Evolutionary conservation across 2,888 invertebrate species (phyloP).

Genomic region (Baccha elongata): DNA sequence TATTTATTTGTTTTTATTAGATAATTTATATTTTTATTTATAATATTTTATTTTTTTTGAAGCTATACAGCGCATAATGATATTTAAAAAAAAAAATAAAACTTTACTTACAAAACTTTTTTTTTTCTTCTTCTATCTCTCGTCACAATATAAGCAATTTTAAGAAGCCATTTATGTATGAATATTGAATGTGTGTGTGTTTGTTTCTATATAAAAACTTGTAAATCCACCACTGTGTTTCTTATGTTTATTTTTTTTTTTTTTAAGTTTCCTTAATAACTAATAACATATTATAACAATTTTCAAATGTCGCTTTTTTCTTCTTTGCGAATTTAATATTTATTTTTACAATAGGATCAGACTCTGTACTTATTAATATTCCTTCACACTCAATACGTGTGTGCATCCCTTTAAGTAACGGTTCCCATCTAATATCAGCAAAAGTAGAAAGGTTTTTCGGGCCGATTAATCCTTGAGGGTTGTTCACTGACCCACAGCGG

Average conservation of each 20-base stretch:
- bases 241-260: conserved; percentile 29
- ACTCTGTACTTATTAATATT: conserved; percentile 67
- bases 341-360: conserved; percentile 78
- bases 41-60: conserved; percentile 71
- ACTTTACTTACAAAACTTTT: conserved; percentile 34
- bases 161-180: conserved; percentile 43
- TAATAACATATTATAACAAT: conserved; percentile 62
- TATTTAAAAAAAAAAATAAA: conserved; percentile 13
- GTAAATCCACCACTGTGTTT: conserved; percentile 30
- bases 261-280: conserved; percentile 46
- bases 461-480: conserved; percentile 38
- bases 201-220: conserved; percentile 46
- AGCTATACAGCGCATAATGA: conserved; percentile 46
- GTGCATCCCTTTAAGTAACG: conserved; percentile 10
- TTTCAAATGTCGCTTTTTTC: conserved; percentile 10
- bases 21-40: conserved; percentile 41
- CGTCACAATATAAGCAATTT: not conserved
- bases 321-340: not conserved
- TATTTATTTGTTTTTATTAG: conserved; percentile 30
- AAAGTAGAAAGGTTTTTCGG: not conserved
- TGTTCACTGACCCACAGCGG: conserved; percentile 10
- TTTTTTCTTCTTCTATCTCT: not conserved
- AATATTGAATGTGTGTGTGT: not conserved
- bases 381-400: conserved; percentile 34
- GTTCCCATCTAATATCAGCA: conserved; percentile 62